Percentiles rank a stretch among this genome's conserved stretches.
phyloP scores from a whole-genome alignment of 2,797 vertebrate genomes.

The Channallabes apus region DNA sequence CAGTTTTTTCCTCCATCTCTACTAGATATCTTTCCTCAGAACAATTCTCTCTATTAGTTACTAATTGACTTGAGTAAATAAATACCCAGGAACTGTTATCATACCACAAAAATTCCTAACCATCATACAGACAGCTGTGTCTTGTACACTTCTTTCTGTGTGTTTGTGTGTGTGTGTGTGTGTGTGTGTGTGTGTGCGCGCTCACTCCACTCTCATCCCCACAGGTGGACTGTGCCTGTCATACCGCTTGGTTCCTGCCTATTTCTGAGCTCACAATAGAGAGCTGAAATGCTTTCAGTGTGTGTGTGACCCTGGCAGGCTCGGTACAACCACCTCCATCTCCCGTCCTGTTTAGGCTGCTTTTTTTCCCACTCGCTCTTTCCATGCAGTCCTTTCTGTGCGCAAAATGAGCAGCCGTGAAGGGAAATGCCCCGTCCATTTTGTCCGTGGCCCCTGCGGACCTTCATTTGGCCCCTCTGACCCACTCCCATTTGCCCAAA shows the following conservation, averaged over 20 bases:
- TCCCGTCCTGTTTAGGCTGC: conserved; percentile 55
- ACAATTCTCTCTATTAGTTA: background rate
- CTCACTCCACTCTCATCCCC: conserved; percentile 10
- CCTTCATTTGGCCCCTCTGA: conserved; percentile 44
- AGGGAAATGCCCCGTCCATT: conserved; percentile 49
- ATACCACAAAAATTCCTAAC: background rate
- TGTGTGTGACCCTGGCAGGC: conserved; percentile 48
- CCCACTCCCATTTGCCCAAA: conserved; percentile 49
- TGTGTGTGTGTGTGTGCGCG: background rate
- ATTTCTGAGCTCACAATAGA: conserved; percentile 48
- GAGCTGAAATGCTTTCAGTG: conserved; percentile 50
- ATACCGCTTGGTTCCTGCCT: conserved; percentile 44
- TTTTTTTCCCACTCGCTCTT: conserved; percentile 41
- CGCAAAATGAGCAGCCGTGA: conserved; percentile 49
- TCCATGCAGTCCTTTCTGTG: conserved; percentile 52
- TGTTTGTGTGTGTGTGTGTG: background rate
- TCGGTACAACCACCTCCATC: conserved; percentile 54
- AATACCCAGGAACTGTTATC: background rate
- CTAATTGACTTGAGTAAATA: background rate
- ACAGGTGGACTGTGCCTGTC: conserved; percentile 38
- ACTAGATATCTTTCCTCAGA: background rate
- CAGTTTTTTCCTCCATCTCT: no score
- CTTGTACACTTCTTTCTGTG: background rate
- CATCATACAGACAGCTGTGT: background rate
- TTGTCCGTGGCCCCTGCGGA: conserved; percentile 46